A percentile compares a stretch with the other conserved stretches of the same genome.
Conservation (phyloP, 2,797 vertebrate genomes). For the Myotis planiceps region DNA sequence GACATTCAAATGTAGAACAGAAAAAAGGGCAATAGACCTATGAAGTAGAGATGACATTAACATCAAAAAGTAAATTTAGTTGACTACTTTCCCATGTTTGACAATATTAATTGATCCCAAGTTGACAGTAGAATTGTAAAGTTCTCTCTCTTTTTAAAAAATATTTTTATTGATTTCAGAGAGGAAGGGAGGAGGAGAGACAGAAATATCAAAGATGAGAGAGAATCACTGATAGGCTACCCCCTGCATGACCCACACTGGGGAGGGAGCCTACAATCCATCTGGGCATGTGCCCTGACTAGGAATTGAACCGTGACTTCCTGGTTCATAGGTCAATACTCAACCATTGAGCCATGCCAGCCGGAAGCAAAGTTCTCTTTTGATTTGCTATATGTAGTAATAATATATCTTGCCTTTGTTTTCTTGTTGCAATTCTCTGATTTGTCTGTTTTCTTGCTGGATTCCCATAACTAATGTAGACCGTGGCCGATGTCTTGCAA, state of each 20-base stretch:
- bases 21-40: background rate
- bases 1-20: background rate
- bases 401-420: slow-evolving; percentile 93
- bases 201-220: too few relatives aligned
- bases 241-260: too few relatives aligned
- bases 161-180: too few relatives aligned
- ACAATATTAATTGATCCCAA: slow-evolving; percentile 47
- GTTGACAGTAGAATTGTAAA: background rate
- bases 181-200: too few relatives aligned
- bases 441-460: slow-evolving; percentile 98
- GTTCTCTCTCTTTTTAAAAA: too few relatives aligned
- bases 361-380: background rate
- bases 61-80: background rate
- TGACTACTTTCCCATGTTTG: background rate
- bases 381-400: background rate
- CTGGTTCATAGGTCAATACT: too few relatives aligned
- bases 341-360: too few relatives aligned
- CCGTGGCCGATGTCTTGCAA: slow-evolving; percentile 96
- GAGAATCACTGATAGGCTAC: too few relatives aligned
- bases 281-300: too few relatives aligned
- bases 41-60: background rate
- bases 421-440: slow-evolving; percentile 96
- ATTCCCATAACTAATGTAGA: slow-evolving; percentile 97
- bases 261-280: too few relatives aligned
- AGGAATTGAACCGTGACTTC: too few relatives aligned